These are phyloP conservation scores for Sorex fumeus DNA, from an alignment of 2,113 vertebrate genomes.

Conservation along the genomic window DNA sequence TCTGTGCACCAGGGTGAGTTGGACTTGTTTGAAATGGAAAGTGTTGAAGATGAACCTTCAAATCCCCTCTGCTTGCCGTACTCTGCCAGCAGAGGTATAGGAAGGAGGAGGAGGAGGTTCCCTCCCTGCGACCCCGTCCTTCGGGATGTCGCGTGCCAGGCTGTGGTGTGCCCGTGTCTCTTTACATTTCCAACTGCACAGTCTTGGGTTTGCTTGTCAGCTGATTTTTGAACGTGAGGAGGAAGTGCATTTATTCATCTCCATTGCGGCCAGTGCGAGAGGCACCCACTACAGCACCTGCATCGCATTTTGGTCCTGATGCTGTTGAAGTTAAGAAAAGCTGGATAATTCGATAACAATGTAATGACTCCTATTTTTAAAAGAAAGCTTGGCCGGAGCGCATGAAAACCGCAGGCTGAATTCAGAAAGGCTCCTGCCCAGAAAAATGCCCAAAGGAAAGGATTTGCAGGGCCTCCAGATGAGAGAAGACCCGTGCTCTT, in stretches of 20 bases:
- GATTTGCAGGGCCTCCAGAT: constrained; percentile 4
- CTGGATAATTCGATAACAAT: constrained; percentile 57
- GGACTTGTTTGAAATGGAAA: neutral
- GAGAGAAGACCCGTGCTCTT: neutral
- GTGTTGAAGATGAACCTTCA: neutral
- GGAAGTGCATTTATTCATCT: constrained; percentile 66
- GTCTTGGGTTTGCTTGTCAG: constrained; percentile 32
- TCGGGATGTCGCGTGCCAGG: rapidly evolving
- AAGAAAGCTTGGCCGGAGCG: constrained; percentile 43
- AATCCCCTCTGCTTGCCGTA: neutral
- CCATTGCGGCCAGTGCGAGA: neutral
- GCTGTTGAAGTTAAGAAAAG: constrained; percentile 53
- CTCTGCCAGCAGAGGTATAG: neutral
- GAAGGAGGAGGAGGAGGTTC: too few species aligned
- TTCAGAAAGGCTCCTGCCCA: constrained; percentile 62
- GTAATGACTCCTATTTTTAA: constrained; percentile 57
- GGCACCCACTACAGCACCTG: constrained; percentile 71
- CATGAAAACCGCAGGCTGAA: neutral
- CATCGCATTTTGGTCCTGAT: constrained; percentile 57
- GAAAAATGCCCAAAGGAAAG: constrained; percentile 43
- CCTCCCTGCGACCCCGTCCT: neutral
- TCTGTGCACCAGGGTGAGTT: neutral
- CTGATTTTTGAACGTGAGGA: constrained; percentile 36
- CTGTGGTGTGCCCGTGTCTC: neutral
- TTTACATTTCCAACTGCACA: constrained; percentile 1